phyloP scores from a whole-genome alignment of 2,888 invertebrate genomes.

The Caenorhabditis wallacei region DNA sequence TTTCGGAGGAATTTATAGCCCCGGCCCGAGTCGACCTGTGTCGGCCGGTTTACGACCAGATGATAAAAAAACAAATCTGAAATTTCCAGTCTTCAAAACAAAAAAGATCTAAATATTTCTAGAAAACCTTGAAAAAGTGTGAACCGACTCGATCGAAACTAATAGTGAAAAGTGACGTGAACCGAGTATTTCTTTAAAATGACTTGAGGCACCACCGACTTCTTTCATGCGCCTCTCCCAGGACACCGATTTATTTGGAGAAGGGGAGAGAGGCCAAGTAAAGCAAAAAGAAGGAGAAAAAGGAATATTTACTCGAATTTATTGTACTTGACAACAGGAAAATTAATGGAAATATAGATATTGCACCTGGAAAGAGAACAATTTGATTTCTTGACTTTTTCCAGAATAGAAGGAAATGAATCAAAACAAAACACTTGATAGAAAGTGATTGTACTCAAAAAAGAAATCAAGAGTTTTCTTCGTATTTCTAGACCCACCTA shows the following conservation, averaged over 20 bases:
- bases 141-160: not conserved
- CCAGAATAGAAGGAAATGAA: not conserved
- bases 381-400: not conserved
- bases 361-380: constrained; percentile 5
- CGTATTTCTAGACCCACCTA: constrained; percentile 11
- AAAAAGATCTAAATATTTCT: too few species aligned
- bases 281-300: not conserved
- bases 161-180: constrained; percentile 19
- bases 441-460: not conserved
- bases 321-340: not conserved
- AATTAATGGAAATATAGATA: too few species aligned
- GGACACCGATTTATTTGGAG: constrained; percentile 62
- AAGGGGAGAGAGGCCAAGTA: constrained; percentile 32
- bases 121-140: too few species aligned
- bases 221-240: constrained; percentile 40
- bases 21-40: too few species aligned
- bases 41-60: too few species aligned
- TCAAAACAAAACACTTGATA: constrained; percentile 1
- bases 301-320: not conserved
- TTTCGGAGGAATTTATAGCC: too few species aligned
- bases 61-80: too few species aligned
- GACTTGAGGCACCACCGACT: constrained; percentile 33
- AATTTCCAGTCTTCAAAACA: too few species aligned
- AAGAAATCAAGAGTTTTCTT: not conserved
- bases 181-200: constrained; percentile 53